phyloP scores from a whole-genome alignment of 1,140 invertebrate genomes.

The Leptestheria dahalacensis region DNA sequence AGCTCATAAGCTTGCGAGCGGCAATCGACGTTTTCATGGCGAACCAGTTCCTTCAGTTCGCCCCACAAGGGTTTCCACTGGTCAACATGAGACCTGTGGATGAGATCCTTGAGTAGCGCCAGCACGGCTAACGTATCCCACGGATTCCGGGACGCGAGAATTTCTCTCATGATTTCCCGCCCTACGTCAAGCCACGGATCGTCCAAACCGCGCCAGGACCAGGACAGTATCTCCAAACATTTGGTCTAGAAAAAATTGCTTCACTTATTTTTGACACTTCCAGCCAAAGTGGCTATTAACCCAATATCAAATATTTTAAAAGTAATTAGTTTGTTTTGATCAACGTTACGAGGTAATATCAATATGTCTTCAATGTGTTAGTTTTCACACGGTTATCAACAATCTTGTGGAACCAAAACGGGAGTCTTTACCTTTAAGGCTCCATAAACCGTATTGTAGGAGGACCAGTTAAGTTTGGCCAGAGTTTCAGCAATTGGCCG shows the following conservation, averaged over 20 bases:
- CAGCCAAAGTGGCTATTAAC: no score
- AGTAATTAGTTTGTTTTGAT: no score
- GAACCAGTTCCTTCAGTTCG: background rate
- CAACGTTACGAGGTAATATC: no score
- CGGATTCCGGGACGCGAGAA: background rate
- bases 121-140: background rate
- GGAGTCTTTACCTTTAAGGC: background rate
- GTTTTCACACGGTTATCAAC: no score
- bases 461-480: background rate
- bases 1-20: constrained; percentile 4
- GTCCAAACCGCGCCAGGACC: background rate
- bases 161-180: background rate
- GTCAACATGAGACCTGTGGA: background rate
- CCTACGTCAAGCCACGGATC: constrained; percentile 2
- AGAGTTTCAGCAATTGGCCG: background rate
- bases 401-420: no score
- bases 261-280: no score
- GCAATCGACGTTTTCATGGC: background rate
- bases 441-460: background rate
- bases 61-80: constrained; percentile 3
- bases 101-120: background rate
- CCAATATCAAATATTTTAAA: no score
- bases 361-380: no score
- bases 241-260: background rate
- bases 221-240: constrained; percentile 1